Conservation (phyloP, 2,113 vertebrate species). For the Lota lota region DNA sequence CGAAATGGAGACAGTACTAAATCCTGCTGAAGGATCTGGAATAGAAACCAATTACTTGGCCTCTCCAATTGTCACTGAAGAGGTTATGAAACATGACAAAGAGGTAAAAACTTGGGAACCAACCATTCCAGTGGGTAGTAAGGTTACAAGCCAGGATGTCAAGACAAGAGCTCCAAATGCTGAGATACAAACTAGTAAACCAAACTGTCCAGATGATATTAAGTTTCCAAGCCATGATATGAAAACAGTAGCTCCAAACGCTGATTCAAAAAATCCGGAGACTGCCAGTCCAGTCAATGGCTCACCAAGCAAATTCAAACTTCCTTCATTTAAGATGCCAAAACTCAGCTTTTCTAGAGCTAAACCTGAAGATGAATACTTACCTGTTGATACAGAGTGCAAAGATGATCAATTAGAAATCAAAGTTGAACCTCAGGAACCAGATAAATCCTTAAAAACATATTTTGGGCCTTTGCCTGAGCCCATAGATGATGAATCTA, state of each 20-base stretch:
- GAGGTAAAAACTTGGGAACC: too few relatives aligned
- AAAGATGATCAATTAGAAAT: constrained; percentile 34
- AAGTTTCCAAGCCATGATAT: constrained; percentile 8
- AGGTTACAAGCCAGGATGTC: neutral
- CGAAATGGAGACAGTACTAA: too few relatives aligned
- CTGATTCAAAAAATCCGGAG: constrained; percentile 37
- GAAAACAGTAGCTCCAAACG: too few relatives aligned
- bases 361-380: constrained; percentile 48
- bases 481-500: constrained; percentile 70
- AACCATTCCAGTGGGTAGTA: constrained; percentile 4
- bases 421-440: constrained; percentile 38
- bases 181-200: neutral
- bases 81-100: too few relatives aligned
- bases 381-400: constrained; percentile 19
- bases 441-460: constrained; percentile 54
- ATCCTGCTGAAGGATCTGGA: too few relatives aligned
- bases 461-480: constrained; percentile 54
- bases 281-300: constrained; percentile 14
- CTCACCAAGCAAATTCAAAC: constrained; percentile 69
- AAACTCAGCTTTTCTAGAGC: constrained; percentile 51
- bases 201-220: constrained; percentile 2
- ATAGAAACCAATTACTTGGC: too few relatives aligned
- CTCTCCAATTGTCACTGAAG: too few relatives aligned
- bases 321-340: constrained; percentile 65
- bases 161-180: neutral